Percentiles rank a stretch among this genome's conserved stretches.
phyloP scores from a whole-genome alignment of 2,113 vertebrate species.

The Anoplopoma fimbria region DNA sequence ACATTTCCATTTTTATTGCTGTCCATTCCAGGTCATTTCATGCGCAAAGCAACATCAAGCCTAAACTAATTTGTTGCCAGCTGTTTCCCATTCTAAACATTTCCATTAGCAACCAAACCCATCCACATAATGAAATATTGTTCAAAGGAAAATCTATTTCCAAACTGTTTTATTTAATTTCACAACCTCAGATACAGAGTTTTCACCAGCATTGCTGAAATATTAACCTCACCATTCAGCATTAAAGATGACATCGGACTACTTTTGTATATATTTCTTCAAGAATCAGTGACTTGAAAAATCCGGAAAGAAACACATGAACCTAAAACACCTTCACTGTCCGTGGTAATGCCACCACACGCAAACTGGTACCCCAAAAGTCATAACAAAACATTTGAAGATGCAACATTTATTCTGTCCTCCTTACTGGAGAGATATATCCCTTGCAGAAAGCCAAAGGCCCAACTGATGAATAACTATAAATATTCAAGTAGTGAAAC shows the following conservation, averaged over 20 bases:
- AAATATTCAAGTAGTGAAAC: constrained; percentile 68
- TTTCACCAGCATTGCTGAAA: constrained; percentile 19
- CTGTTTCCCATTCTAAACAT: constrained; percentile 76
- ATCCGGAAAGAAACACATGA: background rate
- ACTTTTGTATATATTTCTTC: constrained; percentile 8
- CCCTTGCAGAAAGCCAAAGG: constrained; percentile 45
- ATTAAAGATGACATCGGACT: constrained; percentile 2
- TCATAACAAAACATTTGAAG: constrained; percentile 52
- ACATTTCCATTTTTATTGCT: constrained; percentile 85
- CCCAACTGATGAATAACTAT: constrained; percentile 61
- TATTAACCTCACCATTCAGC: background rate
- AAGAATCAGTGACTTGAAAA: constrained; percentile 18
- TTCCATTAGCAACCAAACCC: constrained; percentile 64
- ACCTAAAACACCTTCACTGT: constrained; percentile 21
- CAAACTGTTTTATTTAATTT: constrained; percentile 43
- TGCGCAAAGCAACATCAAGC: constrained; percentile 73
- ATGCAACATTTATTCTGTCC: constrained; percentile 48
- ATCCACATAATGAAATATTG: constrained; percentile 69
- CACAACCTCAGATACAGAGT: background rate
- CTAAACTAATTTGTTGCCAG: constrained; percentile 74
- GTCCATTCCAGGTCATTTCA: constrained; percentile 79
- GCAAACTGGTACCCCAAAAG: constrained; percentile 9
- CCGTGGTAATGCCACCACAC: constrained; percentile 13
- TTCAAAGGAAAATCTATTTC: constrained; percentile 52
- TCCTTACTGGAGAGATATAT: constrained; percentile 53